Evolutionary conservation across 2,888 invertebrate species (phyloP).

Genomic region (Phasia obesa): DNA sequence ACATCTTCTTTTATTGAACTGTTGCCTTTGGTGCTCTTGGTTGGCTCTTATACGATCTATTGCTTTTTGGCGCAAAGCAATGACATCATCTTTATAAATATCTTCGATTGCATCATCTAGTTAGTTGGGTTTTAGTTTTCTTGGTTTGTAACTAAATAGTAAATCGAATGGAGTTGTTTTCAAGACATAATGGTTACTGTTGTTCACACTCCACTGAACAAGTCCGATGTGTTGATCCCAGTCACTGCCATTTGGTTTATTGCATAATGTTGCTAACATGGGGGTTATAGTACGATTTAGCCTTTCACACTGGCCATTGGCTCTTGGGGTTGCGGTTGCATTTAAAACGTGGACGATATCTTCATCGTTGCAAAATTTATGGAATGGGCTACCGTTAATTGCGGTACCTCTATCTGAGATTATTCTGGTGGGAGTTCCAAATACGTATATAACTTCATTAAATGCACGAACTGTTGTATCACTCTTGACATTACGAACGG

Average conservation of each 20-base stretch:
- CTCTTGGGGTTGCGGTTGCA: slow-evolving; percentile 1
- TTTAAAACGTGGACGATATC: slow-evolving; percentile 8
- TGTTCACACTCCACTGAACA: not conserved
- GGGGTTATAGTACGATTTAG: slow-evolving; percentile 72
- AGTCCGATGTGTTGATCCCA: not conserved
- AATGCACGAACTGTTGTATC: slow-evolving; percentile 66
- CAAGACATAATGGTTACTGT: not conserved
- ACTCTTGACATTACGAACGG: slow-evolving; percentile 50
- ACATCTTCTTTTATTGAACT: not conserved
- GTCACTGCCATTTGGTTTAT: not conserved
- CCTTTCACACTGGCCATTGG: slow-evolving; percentile 63
- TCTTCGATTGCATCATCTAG: not conserved
- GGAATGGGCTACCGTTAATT: slow-evolving; percentile 13
- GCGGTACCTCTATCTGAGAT: slow-evolving; percentile 39
- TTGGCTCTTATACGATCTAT: not conserved
- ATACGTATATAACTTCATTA: slow-evolving; percentile 43
- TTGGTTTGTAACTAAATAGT: not conserved
- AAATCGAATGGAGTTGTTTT: not conserved
- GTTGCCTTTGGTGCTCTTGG: not conserved
- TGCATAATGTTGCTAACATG: too few relatives aligned
- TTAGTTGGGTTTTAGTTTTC: not conserved
- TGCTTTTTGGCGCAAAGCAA: not conserved
- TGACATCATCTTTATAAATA: too few relatives aligned
- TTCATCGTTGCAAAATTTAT: not conserved
- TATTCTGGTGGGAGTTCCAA: slow-evolving; percentile 73